phyloP scores from a whole-genome alignment of 1,140 invertebrate species.

The Drosophila auraria region DNA sequence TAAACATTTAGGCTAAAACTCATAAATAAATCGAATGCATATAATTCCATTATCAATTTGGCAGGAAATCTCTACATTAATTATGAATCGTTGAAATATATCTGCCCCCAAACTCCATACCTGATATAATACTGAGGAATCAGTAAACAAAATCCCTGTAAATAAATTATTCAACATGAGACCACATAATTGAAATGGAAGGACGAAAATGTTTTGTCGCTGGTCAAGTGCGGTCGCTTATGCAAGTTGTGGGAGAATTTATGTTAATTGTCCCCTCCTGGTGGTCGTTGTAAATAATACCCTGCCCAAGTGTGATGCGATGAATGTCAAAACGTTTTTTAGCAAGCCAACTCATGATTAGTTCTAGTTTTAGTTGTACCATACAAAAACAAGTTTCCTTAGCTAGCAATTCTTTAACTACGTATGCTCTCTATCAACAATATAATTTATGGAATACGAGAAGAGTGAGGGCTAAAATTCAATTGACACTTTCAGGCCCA shows the following conservation, averaged over 20 bases:
- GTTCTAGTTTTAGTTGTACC: constrained; percentile 39
- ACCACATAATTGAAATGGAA: constrained; percentile 22
- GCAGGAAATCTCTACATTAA: not conserved
- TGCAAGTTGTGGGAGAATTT: constrained; percentile 33
- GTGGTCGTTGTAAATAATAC: constrained; percentile 29
- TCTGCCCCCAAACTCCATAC: not conserved
- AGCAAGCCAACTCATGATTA: constrained; percentile 23
- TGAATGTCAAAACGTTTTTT: constrained; percentile 14
- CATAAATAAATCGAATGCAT: not conserved
- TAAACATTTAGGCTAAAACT: not conserved
- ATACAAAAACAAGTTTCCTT: constrained; percentile 37
- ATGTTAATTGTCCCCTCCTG: not conserved
- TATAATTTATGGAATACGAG: not conserved
- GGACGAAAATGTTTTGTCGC: constrained; percentile 24
- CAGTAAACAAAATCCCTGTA: constrained; percentile 20
- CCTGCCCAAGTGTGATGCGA: constrained; percentile 20
- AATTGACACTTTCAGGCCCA: constrained; percentile 64
- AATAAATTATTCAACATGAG: constrained; percentile 33
- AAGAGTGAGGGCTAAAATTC: not conserved
- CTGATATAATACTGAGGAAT: not conserved
- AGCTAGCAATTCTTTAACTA: constrained; percentile 32
- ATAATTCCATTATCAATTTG: not conserved
- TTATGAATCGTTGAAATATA: constrained; percentile 3
- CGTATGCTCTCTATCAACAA: constrained; percentile 30
- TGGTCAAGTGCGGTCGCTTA: constrained; percentile 37